phyloP scores from a whole-genome alignment of 2,888 invertebrate genomes.

The Lissonota sp. region DNA sequence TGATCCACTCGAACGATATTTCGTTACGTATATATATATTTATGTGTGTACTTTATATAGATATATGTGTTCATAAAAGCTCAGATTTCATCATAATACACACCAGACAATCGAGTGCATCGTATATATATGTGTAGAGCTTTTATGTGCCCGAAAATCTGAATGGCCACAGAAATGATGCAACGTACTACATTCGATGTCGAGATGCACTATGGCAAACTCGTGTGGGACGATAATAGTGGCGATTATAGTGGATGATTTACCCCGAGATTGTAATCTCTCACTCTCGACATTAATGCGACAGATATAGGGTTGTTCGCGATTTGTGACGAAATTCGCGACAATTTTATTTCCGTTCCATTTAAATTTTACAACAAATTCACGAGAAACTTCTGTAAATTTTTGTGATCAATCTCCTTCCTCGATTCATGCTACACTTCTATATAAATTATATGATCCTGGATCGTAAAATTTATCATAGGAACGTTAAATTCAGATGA shows the following conservation, averaged over 20 bases:
- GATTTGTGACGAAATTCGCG: too few species aligned
- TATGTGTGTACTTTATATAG: slow-evolving; percentile 17
- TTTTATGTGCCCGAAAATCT: slow-evolving; percentile 46
- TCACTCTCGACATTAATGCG: neutral
- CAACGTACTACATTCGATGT: slow-evolving; percentile 25
- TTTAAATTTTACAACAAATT: too few species aligned
- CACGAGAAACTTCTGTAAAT: too few species aligned
- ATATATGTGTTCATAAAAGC: slow-evolving; percentile 15
- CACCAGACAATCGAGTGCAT: slow-evolving; percentile 47
- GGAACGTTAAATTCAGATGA: too few species aligned
- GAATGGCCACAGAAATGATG: slow-evolving; percentile 55
- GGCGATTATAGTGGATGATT: slow-evolving; percentile 29
- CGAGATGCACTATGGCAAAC: neutral
- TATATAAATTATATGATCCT: too few species aligned
- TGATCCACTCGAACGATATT: slow-evolving; percentile 30
- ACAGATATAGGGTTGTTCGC: too few species aligned
- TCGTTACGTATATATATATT: slow-evolving; percentile 20
- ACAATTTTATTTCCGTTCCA: too few species aligned
- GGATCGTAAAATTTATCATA: too few species aligned
- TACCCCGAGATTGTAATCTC: slow-evolving; percentile 33
- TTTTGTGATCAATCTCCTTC: too few species aligned
- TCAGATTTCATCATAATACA: slow-evolving; percentile 47
- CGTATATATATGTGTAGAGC: slow-evolving; percentile 12
- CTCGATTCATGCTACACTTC: too few species aligned
- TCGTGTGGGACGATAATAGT: slow-evolving; percentile 43